Conservation (phyloP, 2,113 vertebrate genomes). For the Channa maculata region DNA sequence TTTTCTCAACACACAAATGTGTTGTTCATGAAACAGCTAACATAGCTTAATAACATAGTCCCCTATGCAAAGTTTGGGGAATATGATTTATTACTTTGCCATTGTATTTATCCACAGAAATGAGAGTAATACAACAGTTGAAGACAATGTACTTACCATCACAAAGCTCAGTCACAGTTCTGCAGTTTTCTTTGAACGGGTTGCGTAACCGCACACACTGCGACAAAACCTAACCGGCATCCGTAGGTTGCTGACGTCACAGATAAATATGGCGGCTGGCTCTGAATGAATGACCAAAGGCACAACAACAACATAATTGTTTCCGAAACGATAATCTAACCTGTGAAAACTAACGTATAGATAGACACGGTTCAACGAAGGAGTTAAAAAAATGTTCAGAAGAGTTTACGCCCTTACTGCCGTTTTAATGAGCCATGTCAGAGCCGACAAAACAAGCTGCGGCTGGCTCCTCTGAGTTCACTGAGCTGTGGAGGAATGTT, state of each 20-base stretch:
- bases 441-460: slow-evolving; percentile 24
- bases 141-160: too few species aligned
- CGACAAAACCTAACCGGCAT: slow-evolving; percentile 24
- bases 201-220: background rate
- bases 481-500: slow-evolving; percentile 49
- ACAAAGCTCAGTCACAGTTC: too few species aligned
- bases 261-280: slow-evolving; percentile 60
- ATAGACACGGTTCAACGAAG: fast-evolving
- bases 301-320: slow-evolving; percentile 1
- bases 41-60: background rate
- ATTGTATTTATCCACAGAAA: background rate
- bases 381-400: slow-evolving; percentile 9
- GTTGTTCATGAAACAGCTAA: background rate
- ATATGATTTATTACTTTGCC: too few species aligned
- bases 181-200: background rate
- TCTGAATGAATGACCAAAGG: background rate
- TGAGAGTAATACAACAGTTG: too few species aligned
- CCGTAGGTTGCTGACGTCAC: slow-evolving; percentile 68
- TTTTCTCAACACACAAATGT: background rate
- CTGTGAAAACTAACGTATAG: background rate
- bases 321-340: background rate
- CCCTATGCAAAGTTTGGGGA: background rate
- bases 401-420: background rate
- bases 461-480: slow-evolving; percentile 11
- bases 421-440: slow-evolving; percentile 50